A percentile compares a stretch with the other conserved stretches of the same genome.
phyloP scores from a whole-genome alignment of 2,888 invertebrate genomes.

The Nomada ruficornis region DNA sequence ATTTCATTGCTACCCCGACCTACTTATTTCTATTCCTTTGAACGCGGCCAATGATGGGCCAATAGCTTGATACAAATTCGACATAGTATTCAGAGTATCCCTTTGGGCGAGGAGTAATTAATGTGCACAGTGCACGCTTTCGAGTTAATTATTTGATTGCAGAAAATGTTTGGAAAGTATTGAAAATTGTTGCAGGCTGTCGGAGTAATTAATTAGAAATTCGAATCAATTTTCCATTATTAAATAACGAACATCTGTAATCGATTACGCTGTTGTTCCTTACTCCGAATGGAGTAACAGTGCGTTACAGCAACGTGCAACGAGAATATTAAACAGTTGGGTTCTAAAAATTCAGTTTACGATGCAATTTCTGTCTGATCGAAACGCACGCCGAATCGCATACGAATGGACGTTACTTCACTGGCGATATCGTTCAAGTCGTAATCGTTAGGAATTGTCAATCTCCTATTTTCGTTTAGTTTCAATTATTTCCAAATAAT shows the following conservation, averaged over 20 bases:
- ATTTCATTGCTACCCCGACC: constrained; percentile 58
- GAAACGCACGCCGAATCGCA: neutral
- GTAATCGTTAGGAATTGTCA: neutral
- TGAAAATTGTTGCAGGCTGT: neutral
- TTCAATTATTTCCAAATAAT: constrained; percentile 8
- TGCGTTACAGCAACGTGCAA: neutral
- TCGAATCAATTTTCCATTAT: neutral
- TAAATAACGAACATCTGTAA: neutral
- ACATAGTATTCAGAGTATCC: neutral
- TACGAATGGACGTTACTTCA: neutral
- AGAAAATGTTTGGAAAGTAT: neutral
- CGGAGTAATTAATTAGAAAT: neutral
- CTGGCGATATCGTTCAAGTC: neutral
- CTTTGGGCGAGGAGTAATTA: neutral
- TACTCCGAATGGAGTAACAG: neutral
- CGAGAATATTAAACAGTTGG: constrained; percentile 1
- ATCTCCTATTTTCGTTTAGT: neutral
- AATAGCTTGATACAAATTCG: neutral
- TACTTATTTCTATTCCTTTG: constrained; percentile 49
- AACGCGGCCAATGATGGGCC: neutral
- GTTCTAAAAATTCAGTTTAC: neutral
- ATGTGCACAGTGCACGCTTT: too few relatives aligned
- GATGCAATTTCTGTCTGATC: neutral
- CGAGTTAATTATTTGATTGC: too few relatives aligned
- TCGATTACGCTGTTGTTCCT: neutral